A percentile compares a stretch with the other conserved stretches of the same genome.
Conservation (phyloP, 2,113 vertebrate genomes). For the Nanger granti region DNA sequence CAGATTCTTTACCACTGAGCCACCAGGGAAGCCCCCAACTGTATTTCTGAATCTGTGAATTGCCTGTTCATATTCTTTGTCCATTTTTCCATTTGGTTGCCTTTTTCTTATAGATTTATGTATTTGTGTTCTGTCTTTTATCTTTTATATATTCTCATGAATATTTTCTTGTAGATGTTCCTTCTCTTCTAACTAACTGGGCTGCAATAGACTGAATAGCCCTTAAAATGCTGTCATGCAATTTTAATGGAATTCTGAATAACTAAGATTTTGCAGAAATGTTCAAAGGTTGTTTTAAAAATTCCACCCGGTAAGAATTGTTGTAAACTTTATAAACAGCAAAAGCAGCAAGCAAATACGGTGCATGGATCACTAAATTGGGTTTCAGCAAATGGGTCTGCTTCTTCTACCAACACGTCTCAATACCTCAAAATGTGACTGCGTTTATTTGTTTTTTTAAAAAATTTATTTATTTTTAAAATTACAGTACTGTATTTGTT, state of each 20-base stretch:
- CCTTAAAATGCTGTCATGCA: neutral
- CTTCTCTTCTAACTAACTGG: neutral
- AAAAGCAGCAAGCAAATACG: neutral
- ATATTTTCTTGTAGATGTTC: neutral
- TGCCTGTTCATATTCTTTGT: neutral
- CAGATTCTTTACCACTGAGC: neutral
- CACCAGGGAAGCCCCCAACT: neutral
- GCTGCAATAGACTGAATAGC: neutral
- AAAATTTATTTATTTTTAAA: too few species aligned
- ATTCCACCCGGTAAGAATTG: neutral
- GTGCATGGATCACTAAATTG: neutral
- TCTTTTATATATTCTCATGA: neutral
- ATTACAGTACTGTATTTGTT: too few species aligned
- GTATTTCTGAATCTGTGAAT: neutral
- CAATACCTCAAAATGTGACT: neutral
- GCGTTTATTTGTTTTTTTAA: neutral
- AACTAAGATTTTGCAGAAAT: conserved; percentile 8
- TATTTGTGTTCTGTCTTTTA: neutral
- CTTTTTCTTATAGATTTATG: neutral
- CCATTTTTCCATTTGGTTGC: neutral
- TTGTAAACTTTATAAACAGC: neutral
- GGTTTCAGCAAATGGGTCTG: neutral
- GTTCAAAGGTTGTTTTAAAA: neutral
- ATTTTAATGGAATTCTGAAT: neutral
- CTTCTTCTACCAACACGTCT: neutral